Evolutionary conservation across 2,888 invertebrate genomes (phyloP).

Genomic region (Macaria liturata): DNA sequence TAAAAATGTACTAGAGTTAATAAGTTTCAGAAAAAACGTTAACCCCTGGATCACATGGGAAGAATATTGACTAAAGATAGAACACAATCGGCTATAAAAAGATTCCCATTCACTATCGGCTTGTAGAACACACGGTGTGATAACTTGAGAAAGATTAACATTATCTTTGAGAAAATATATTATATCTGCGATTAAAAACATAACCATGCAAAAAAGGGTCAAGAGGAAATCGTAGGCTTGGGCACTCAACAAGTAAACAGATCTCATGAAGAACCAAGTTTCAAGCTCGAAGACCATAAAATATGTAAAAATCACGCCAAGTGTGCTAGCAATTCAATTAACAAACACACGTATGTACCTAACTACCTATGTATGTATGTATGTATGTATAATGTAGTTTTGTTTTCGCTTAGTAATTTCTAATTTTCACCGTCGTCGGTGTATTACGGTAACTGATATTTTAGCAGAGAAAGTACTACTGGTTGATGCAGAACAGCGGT

Average conservation of each 20-base stretch:
- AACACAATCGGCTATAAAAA: slow-evolving; percentile 18
- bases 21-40: too few relatives aligned
- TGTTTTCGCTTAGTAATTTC: slow-evolving; percentile 51
- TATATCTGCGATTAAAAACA: too few relatives aligned
- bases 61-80: slow-evolving; percentile 18
- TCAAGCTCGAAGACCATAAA: too few relatives aligned
- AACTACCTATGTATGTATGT: too few relatives aligned
- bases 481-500: slow-evolving; percentile 21
- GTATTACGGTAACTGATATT: slow-evolving; percentile 59
- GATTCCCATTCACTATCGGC: slow-evolving; percentile 19
- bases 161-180: too few relatives aligned
- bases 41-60: slow-evolving; percentile 5
- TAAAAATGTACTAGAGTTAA: too few relatives aligned
- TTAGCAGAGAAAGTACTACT: slow-evolving; percentile 61
- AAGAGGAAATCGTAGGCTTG: too few relatives aligned
- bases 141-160: too few relatives aligned
- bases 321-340: slow-evolving; percentile 7
- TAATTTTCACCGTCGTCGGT: slow-evolving; percentile 62
- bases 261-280: too few relatives aligned
- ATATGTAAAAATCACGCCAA: too few relatives aligned
- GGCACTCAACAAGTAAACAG: too few relatives aligned
- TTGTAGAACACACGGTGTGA: neutral
- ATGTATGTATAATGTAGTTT: slow-evolving; percentile 15
- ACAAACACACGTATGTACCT: neutral
- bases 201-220: too few relatives aligned